These are phyloP conservation scores for Coenonympha arcania DNA, from an alignment of 2,888 invertebrate species.

Conservation along the genomic window DNA sequence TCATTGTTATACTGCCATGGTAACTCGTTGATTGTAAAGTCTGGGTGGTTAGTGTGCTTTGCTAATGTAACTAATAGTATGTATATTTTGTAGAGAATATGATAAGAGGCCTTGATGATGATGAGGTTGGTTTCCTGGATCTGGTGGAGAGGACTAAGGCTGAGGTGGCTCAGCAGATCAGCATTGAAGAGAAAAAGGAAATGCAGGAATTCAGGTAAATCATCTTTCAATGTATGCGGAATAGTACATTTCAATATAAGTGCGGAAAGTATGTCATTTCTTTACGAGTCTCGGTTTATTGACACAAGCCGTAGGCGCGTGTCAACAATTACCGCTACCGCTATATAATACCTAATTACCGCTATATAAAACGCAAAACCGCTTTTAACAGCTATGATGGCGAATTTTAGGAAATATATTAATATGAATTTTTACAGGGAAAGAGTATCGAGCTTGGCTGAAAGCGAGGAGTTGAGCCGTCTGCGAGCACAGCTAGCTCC, in stretches of 20 bases:
- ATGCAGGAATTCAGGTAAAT: constrained; percentile 85
- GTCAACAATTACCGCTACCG: too few species aligned
- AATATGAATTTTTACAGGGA: constrained; percentile 52
- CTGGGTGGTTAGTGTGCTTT: too few species aligned
- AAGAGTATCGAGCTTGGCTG: constrained; percentile 60
- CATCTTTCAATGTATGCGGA: constrained; percentile 61
- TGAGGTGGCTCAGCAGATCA: constrained; percentile 87
- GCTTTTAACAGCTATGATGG: too few species aligned
- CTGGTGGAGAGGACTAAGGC: constrained; percentile 89
- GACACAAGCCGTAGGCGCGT: too few species aligned
- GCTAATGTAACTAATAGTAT: too few species aligned
- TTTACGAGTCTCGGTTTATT: too few species aligned
- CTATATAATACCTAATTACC: too few species aligned
- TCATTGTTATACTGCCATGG: too few species aligned
- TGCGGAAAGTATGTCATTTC: too few species aligned
- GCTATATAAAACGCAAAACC: too few species aligned
- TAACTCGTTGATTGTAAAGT: too few species aligned
- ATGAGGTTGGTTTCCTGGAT: constrained; percentile 95
- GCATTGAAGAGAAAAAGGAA: constrained; percentile 87
- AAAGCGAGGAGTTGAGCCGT: constrained; percentile 61
- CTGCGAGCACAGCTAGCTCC: constrained; percentile 71
- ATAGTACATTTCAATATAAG: too few species aligned
- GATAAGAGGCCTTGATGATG: constrained; percentile 94
- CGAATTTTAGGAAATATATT: not conserved
- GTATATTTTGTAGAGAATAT: constrained; percentile 80